These are phyloP conservation scores for Tyria jacobaeae DNA, from an alignment of 2,888 invertebrate species.

Conservation along the genomic window DNA sequence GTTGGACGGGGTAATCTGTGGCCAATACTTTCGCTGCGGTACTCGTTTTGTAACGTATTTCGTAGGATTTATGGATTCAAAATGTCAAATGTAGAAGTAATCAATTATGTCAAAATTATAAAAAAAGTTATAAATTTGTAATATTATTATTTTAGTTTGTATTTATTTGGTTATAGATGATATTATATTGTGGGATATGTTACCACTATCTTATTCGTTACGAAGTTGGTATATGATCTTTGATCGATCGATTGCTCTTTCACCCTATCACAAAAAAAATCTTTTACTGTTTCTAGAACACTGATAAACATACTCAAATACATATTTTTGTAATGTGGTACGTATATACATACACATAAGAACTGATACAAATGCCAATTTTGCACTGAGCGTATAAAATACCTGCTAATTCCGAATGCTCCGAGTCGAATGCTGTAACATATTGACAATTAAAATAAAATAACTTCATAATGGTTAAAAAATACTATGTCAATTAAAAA, in stretches of 20 bases:
- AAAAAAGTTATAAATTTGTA: no score
- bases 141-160: no score
- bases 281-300: no score
- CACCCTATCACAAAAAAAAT: no score
- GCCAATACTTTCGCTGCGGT: conserved; percentile 37
- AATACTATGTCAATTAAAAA: background rate
- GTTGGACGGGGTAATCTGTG: conserved; percentile 26
- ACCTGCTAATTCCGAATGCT: background rate
- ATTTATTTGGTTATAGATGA: background rate
- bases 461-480: background rate
- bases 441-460: background rate
- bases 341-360: no score
- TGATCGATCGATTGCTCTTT: no score
- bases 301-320: no score
- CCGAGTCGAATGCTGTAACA: background rate
- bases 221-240: no score
- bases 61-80: conserved; percentile 24
- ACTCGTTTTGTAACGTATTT: conserved; percentile 28
- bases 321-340: no score
- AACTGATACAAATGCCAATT: no score
- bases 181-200: background rate
- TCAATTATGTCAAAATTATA: conserved; percentile 5
- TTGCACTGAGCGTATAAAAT: background rate
- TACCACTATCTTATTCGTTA: no score
- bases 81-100: conserved; percentile 16